Evolutionary conservation across 2,113 vertebrate genomes (phyloP), one percentile per base, ranked within the genome.

Genomic region (Chaenogobius annularis): DNA sequence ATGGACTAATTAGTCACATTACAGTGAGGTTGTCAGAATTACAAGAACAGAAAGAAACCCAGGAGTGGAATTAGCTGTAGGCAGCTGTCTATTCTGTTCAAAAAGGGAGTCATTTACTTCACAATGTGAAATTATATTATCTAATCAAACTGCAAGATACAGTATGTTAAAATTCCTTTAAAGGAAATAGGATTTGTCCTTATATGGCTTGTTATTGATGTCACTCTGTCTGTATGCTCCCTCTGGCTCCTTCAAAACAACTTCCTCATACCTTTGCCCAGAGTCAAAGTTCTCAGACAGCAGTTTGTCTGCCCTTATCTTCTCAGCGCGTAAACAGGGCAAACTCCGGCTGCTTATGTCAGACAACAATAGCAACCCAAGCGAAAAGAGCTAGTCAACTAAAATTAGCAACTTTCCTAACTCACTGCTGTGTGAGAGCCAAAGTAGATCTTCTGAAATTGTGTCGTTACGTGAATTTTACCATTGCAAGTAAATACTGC

Each of bases 1-100:
- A 89, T 89, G 84, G 89, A 92, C 85, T 91, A 90, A 92, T 93
- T 89, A 90, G 89, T 72, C 64, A 80, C 81, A 87, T 91, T 91
- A 89, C 85, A 87, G 79, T 77, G 87, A 92, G 80, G 79, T 84
- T 88, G 87, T 90, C 89, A 87, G 81, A 70, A 81, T 81, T 73
- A 74, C 69, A 78, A 85, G 80, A 71, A 63, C 1, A 79, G 75
- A 72, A 79, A 20, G 59, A 37, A 20, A 70, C 79, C 31, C 52
- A 67, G 82, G 84, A 88, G 87, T 78, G 89, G 87, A 92, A 92
- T 92, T 84, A 83, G 81, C 89, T 87, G 77, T 81, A 81, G 86
- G 87, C 87, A 76, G 82, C 72, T 84, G 81, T 85, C 81, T 76
- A 74, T 47, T 89, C 85, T 87, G 26, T 31, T 31, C 26, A 73